Evolutionary conservation across 2,797 vertebrate genomes (phyloP).

Genomic region (Lacerta bilineata): DNA sequence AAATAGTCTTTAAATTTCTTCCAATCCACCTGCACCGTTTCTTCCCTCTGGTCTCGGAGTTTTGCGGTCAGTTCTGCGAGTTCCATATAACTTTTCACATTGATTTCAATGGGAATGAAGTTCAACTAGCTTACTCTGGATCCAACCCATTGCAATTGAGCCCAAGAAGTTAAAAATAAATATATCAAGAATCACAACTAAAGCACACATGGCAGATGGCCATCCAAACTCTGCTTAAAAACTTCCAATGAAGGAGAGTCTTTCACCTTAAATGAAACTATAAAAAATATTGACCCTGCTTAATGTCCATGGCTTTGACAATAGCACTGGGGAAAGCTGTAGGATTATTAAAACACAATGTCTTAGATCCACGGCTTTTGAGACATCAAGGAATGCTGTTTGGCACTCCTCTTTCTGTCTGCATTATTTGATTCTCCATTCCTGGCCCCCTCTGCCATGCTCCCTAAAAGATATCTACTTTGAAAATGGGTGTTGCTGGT

Average conservation of each 20-base stretch:
- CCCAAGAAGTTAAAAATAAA: slow-evolving; percentile 7
- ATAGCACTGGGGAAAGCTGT: slow-evolving; percentile 42
- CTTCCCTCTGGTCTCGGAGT: no score
- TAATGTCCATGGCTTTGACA: slow-evolving; percentile 20
- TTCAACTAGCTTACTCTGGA: background rate
- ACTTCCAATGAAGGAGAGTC: no score
- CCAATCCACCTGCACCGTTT: no score
- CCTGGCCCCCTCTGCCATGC: slow-evolving; percentile 38
- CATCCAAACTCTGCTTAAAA: background rate
- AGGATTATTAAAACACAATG: slow-evolving; percentile 29
- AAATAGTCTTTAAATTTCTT: no score
- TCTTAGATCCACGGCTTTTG: slow-evolving; percentile 37
- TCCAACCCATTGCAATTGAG: background rate
- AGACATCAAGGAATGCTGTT: slow-evolving; percentile 38
- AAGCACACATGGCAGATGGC: background rate
- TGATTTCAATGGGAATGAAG: background rate
- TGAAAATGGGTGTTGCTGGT: slow-evolving; percentile 60
- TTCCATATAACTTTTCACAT: no score
- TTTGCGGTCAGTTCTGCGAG: no score
- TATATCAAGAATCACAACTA: background rate
- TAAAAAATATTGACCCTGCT: background rate
- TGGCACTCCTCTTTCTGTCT: slow-evolving; percentile 51
- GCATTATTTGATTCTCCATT: slow-evolving; percentile 30
- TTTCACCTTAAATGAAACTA: no score
- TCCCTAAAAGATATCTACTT: slow-evolving; percentile 45